Evolutionary conservation across 1,140 invertebrate species (phyloP).

Genomic region (Rhagoletis zephyria): DNA sequence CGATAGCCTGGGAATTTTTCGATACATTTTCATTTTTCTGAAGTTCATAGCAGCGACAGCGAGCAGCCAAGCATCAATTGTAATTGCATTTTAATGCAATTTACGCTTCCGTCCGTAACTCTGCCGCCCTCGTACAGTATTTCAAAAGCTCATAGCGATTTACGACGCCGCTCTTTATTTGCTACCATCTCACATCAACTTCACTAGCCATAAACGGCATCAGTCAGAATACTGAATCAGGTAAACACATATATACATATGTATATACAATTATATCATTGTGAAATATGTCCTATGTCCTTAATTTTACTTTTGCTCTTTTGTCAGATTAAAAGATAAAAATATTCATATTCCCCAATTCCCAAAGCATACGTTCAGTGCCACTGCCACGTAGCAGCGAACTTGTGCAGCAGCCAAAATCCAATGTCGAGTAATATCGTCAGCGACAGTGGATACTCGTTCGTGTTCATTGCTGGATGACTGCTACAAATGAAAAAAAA

Average conservation of each 20-base stretch:
- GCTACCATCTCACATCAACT: background rate
- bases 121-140: background rate
- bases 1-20: constrained; percentile 15
- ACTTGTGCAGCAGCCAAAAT: constrained; percentile 25
- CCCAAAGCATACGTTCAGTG: constrained; percentile 59
- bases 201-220: constrained; percentile 17
- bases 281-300: constrained; percentile 68
- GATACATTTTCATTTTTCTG: constrained; percentile 9
- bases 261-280: constrained; percentile 20
- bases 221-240: background rate
- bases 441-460: background rate
- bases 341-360: constrained; percentile 72
- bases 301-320: constrained; percentile 55
- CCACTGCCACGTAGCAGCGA: constrained; percentile 44
- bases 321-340: constrained; percentile 71
- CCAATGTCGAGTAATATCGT: background rate
- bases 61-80: constrained; percentile 54
- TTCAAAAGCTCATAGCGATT: constrained; percentile 32
- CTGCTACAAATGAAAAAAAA: constrained; percentile 36
- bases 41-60: constrained; percentile 46
- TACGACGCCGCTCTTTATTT: constrained; percentile 13
- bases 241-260: background rate
- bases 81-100: constrained; percentile 74
- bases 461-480: background rate
- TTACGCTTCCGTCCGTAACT: constrained; percentile 59